phyloP scores from a whole-genome alignment of 2,888 invertebrate genomes.

The Syritta pipiens region DNA sequence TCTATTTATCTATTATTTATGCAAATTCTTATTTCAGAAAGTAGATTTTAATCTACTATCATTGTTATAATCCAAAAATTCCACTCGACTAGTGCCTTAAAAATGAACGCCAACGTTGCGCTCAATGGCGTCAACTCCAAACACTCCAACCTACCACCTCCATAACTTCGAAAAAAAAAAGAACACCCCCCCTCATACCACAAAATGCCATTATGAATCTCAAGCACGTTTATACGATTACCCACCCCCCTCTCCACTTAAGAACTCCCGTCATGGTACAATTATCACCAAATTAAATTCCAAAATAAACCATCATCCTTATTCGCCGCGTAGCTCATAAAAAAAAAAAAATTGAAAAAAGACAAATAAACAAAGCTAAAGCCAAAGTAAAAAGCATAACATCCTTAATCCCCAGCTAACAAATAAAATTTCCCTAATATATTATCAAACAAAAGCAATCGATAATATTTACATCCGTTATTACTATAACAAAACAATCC shows the following conservation, averaged over 20 bases:
- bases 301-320: constrained; percentile 24
- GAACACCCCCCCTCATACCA: not conserved
- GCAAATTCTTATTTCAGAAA: no score
- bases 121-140: not conserved
- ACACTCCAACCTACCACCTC: not conserved
- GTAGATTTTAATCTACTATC: no score
- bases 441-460: constrained; percentile 65
- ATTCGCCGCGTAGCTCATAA: constrained; percentile 3
- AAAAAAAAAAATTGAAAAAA: not conserved
- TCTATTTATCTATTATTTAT: no score
- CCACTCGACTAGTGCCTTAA: no score
- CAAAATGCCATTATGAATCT: not conserved
- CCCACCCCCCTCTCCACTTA: not conserved
- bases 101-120: no score
- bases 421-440: constrained; percentile 63
- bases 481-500: constrained; percentile 58
- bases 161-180: not conserved
- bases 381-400: constrained; percentile 21
- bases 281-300: constrained; percentile 30
- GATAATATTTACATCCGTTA: constrained; percentile 62
- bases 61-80: no score
- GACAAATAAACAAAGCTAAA: not conserved
- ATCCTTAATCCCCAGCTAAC: constrained; percentile 51
- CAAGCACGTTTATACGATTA: constrained; percentile 1
- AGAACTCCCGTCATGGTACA: constrained; percentile 23